Percentiles rank a stretch among this genome's conserved stretches.
Evolutionary conservation across 1,140 invertebrate genomes (phyloP).

Genomic region (Sesamia nonagrioides): DNA sequence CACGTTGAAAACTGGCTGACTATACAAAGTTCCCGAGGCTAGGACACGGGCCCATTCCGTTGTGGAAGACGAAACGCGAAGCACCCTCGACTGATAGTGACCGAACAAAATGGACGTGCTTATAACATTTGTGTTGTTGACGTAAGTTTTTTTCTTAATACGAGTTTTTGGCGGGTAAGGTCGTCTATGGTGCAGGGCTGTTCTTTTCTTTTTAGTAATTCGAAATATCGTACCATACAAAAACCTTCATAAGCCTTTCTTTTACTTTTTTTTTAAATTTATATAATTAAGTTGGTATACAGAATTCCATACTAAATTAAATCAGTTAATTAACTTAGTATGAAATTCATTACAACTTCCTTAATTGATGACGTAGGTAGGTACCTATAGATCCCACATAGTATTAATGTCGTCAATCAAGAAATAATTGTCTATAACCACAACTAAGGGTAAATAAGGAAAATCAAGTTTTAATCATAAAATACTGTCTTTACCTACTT

Average conservation of each 20-base stretch:
- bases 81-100: conserved; percentile 43
- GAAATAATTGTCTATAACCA: background rate
- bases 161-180: background rate
- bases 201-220: background rate
- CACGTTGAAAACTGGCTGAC: conserved; percentile 73
- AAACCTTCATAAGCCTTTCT: too few relatives aligned
- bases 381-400: too few relatives aligned
- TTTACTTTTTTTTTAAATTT: too few relatives aligned
- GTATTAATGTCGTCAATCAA: too few relatives aligned
- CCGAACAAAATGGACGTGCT: conserved; percentile 52
- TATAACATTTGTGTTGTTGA: conserved; percentile 58
- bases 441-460: background rate
- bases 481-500: background rate
- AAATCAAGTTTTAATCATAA: background rate
- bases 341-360: background rate
- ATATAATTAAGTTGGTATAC: too few relatives aligned
- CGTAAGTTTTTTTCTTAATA: conserved; percentile 66
- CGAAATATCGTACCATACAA: too few relatives aligned
- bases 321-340: too few relatives aligned
- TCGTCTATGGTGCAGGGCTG: background rate
- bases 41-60: conserved; percentile 76
- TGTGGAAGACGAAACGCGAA: conserved; percentile 59
- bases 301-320: too few relatives aligned
- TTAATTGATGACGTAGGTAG: too few relatives aligned
- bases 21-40: conserved; percentile 80